Percentiles rank a stretch among this genome's conserved stretches.
Evolutionary conservation across 2,888 invertebrate species (phyloP).

Genomic region (Sarcophaga variegata): DNA sequence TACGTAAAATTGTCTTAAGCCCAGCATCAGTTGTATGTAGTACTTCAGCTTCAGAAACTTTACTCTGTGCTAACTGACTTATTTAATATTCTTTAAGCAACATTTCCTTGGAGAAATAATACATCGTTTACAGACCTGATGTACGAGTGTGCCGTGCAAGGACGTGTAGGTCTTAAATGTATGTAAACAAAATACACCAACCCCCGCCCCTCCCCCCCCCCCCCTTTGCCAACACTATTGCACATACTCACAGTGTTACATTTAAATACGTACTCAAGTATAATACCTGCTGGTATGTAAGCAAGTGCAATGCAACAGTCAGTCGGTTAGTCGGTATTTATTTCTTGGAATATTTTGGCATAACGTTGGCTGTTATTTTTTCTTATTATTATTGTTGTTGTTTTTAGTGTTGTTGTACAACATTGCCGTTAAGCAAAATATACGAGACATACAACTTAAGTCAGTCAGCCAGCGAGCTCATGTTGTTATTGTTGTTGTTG

Average conservation of each 20-base stretch:
- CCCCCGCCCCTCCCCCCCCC: too few species aligned
- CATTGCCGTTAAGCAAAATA: conserved; percentile 37
- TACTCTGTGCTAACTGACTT: conserved; percentile 25
- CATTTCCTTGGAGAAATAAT: conserved; percentile 46
- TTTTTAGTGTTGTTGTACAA: conserved; percentile 1
- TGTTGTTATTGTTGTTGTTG: conserved; percentile 13
- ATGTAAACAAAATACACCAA: too few species aligned
- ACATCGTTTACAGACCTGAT: conserved; percentile 32
- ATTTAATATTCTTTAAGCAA: conserved; percentile 57
- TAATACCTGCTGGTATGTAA: conserved; percentile 52
- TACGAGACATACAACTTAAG: conserved; percentile 65
- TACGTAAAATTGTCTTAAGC: conserved; percentile 18
- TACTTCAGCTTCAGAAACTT: neutral
- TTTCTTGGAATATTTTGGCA: conserved; percentile 49
- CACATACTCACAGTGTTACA: conserved; percentile 15
- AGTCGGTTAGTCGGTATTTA: neutral
- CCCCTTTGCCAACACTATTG: neutral
- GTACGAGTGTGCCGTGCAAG: neutral
- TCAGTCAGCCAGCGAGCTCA: conserved; percentile 16
- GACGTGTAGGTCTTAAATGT: neutral
- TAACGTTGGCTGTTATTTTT: neutral
- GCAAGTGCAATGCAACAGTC: neutral
- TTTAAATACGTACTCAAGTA: conserved; percentile 32
- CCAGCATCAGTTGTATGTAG: neutral
- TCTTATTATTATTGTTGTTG: neutral